Evolutionary conservation across 2,797 vertebrate genomes (phyloP).

Genomic region (Peromyscus melanophrys): DNA sequence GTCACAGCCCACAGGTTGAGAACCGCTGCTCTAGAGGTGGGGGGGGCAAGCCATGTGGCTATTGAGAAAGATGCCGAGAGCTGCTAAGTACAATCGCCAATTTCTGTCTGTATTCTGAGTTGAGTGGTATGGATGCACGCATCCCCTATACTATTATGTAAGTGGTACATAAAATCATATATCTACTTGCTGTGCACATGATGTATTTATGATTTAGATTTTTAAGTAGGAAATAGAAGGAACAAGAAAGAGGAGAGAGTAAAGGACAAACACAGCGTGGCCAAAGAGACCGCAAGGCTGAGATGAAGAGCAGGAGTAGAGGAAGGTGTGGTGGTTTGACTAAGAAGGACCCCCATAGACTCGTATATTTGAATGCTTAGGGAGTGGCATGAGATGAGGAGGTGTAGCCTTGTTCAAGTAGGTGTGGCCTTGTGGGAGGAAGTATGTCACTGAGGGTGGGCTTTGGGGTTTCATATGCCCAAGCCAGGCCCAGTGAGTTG

Average conservation of each 20-base stretch:
- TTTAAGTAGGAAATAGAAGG: conserved; percentile 9
- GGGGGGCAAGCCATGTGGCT: not conserved
- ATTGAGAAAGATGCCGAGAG: not conserved
- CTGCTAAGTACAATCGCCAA: not conserved
- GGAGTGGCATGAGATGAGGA: not conserved
- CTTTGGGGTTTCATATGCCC: too few species aligned
- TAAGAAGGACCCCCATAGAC: not conserved
- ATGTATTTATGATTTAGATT: not conserved
- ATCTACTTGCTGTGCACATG: not conserved
- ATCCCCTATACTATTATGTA: conserved; percentile 16
- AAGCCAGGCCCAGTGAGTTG: not conserved
- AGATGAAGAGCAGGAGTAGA: not conserved
- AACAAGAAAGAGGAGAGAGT: not conserved
- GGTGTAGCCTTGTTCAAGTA: not conserved
- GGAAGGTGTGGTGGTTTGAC: not conserved
- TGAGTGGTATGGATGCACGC: not conserved
- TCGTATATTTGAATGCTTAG: not conserved
- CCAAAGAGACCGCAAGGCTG: not conserved
- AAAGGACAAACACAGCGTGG: not conserved
- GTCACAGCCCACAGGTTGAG: not conserved
- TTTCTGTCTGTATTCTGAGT: not conserved
- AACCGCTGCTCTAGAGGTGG: not conserved
- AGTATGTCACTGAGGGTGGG: not conserved
- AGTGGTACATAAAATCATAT: conserved; percentile 4
- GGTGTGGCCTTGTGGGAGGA: too few species aligned